Base-by-base conservation (phyloP, 2,797 vertebrate species). In the Spinibarbus caldwelli region DNA sequence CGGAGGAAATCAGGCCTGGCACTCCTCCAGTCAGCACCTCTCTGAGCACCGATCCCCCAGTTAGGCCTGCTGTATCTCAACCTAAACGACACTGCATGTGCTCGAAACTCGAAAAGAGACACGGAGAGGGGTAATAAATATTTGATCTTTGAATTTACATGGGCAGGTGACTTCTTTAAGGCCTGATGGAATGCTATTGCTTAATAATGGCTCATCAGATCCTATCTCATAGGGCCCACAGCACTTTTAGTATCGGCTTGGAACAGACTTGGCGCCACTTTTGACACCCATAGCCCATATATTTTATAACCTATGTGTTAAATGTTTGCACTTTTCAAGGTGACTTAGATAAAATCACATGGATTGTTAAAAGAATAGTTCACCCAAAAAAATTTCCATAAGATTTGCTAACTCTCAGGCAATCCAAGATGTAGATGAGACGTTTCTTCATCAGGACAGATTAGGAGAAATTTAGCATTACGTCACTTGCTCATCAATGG, bases 1-100 rank as follows among this genome's bases (percentile, higher is more conserved):
- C 83, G 47, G 75, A 90, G 72, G 82, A 87, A 82, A 92, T 85
- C 68, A 84, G 77, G 86, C 89, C 80, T 11, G 83, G 80, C 36
- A 64, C 17, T 71, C 29, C 45, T 62, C 83, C 89, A 88, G 83
- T 81, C 14, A 23, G 31, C 43, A 67, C 34, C 4, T 71, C 82
- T 88, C 87, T 91, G 87, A 85, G 85, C 15, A 45, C 92, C 80
- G 43, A 29, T 78, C 15, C 29, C 14, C 10, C 17, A 38, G 64
- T 72, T 54, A 21, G 66, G 8, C 41, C 64, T 41, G 34, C 47
- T 45, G 64, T 10, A 68, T 52, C 14, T 57, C 38, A 15, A 29
- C 36, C 10, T n/a, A 34, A 57, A 84, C 15, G 7, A 68, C 49
- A 84, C 12, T 19, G 10, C 34, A 54, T 14, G 15, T 15, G 29